Conservation (phyloP, 2,113 vertebrate species). For the Chrysemys picta region DNA sequence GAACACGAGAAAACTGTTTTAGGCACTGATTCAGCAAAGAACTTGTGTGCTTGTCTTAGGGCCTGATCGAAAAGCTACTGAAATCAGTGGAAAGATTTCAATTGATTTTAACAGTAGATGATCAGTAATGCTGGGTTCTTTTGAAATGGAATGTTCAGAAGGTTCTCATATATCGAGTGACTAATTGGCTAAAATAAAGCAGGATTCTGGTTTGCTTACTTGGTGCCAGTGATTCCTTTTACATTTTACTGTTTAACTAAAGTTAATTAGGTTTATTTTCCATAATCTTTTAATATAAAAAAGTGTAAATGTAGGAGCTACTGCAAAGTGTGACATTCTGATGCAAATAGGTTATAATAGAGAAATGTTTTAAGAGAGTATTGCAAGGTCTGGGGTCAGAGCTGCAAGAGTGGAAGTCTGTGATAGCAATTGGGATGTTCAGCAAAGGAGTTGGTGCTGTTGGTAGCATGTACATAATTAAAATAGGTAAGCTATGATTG, state of each 20-base stretch:
- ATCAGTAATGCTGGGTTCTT: not conserved
- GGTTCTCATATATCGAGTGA: fast-evolving
- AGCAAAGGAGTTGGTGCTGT: not conserved
- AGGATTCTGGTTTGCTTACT: not conserved
- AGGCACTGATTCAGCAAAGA: not conserved
- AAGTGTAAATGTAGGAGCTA: not conserved
- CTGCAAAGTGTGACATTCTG: not conserved
- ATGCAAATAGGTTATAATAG: not conserved
- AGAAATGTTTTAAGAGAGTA: fast-evolving
- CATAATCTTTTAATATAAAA: not conserved
- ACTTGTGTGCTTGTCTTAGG: not conserved
- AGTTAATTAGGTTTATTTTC: not conserved
- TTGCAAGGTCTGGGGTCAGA: not conserved
- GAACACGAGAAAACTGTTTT: not conserved
- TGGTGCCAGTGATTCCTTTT: not conserved
- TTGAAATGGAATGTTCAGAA: not conserved
- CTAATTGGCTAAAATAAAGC: not conserved
- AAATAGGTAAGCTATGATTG: not conserved
- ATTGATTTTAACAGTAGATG: not conserved
- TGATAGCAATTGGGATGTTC: not conserved
- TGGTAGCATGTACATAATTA: fast-evolving
- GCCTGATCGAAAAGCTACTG: not conserved
- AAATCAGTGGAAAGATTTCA: not conserved
- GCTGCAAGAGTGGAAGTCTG: not conserved
- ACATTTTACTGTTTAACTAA: not conserved